phyloP scores from a whole-genome alignment of 2,113 vertebrate genomes.

The Arizona elegans region DNA sequence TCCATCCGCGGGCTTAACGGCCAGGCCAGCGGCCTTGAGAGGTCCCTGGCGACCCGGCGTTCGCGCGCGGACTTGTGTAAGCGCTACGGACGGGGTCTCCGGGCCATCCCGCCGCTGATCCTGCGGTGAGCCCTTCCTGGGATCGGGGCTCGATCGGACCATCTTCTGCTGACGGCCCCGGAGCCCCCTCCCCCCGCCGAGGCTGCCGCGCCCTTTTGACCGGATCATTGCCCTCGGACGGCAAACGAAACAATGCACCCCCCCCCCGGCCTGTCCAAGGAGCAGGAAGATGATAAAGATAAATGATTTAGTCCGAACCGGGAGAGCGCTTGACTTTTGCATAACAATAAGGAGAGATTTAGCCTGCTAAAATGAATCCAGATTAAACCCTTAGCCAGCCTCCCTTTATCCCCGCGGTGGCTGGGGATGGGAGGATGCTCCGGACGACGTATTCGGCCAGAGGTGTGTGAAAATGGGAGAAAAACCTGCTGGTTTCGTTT shows the following conservation, averaged over 20 bases:
- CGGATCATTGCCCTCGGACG: conserved; percentile 73
- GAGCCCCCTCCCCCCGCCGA: conserved; percentile 70
- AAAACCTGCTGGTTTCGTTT: background rate
- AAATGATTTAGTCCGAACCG: conserved; percentile 60
- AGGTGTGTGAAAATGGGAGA: conserved; percentile 24
- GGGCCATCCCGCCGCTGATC: conserved; percentile 76
- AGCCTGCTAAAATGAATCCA: conserved; percentile 41
- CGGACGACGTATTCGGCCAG: conserved; percentile 31
- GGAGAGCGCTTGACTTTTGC: conserved; percentile 31
- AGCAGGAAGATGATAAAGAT: conserved; percentile 62
- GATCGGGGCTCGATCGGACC: conserved; percentile 73
- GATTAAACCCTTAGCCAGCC: background rate
- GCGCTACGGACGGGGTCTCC: conserved; percentile 62
- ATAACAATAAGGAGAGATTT: conserved; percentile 8
- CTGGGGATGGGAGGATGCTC: background rate
- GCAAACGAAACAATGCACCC: conserved; percentile 61
- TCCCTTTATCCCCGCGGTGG: conserved; percentile 15
- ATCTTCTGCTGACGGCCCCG: conserved; percentile 62
- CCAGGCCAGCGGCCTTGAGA: conserved; percentile 71
- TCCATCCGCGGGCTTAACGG: conserved; percentile 78
- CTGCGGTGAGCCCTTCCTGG: conserved; percentile 72
- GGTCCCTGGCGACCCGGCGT: conserved; percentile 75
- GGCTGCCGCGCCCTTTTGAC: conserved; percentile 34
- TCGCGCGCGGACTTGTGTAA: conserved; percentile 77
- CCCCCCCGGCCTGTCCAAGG: conserved; percentile 42